These are phyloP conservation scores for Acanthoscelides obtectus DNA, from an alignment of 2,888 invertebrate species.

Conservation along the genomic window DNA sequence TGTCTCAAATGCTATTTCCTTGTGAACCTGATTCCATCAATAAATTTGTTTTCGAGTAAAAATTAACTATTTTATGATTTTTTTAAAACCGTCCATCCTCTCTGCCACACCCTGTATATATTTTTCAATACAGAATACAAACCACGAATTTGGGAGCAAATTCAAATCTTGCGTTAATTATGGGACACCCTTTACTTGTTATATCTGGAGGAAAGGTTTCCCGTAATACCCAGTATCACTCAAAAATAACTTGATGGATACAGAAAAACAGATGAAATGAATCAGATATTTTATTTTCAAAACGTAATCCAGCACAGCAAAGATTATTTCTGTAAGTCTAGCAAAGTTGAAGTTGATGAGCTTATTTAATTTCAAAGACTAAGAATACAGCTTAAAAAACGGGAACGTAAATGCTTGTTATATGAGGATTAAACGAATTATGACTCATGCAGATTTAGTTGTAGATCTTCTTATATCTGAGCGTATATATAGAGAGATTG, in stretches of 20 bases:
- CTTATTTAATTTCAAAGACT: constrained; percentile 41
- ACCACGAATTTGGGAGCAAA: too few relatives aligned
- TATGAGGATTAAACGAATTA: constrained; percentile 47
- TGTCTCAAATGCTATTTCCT: too few relatives aligned
- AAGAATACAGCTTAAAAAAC: constrained; percentile 38
- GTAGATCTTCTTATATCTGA: constrained; percentile 43
- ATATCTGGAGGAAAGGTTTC: too few relatives aligned
- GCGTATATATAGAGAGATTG: constrained; percentile 30
- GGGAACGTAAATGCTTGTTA: constrained; percentile 45
- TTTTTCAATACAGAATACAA: too few relatives aligned
- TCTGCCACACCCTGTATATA: too few relatives aligned
- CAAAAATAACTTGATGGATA: not conserved
- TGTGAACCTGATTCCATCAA: too few relatives aligned
- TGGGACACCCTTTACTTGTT: too few relatives aligned
- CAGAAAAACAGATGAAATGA: not conserved
- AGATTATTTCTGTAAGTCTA: constrained; percentile 37
- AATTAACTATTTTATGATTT: too few relatives aligned
- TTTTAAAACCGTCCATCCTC: too few relatives aligned
- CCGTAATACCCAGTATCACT: not conserved
- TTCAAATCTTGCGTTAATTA: too few relatives aligned
- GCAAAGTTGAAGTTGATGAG: constrained; percentile 35
- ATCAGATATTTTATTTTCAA: not conserved
- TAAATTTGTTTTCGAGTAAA: too few relatives aligned
- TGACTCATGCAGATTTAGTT: constrained; percentile 45
- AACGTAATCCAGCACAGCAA: constrained; percentile 10